Conservation (phyloP, 2,113 vertebrate species). For the Gallinago undulata region DNA sequence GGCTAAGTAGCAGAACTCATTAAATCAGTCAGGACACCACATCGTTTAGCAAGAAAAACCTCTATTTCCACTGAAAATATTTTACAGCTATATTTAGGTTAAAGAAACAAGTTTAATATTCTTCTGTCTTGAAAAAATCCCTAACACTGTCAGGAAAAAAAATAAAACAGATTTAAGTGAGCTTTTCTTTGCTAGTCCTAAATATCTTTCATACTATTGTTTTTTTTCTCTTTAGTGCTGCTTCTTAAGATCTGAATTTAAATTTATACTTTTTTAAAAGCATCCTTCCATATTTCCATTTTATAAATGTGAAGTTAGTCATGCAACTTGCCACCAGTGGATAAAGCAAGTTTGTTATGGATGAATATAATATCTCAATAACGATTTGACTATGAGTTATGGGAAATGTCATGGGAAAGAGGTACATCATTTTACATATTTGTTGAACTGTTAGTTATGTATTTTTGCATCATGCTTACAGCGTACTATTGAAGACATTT, state of each 20-base stretch:
- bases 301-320: not conserved
- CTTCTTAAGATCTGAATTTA: not conserved
- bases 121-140: not conserved
- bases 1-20: not conserved
- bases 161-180: not conserved
- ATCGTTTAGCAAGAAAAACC: not conserved
- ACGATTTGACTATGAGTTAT: not conserved
- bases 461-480: not conserved
- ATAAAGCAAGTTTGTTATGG: not conserved
- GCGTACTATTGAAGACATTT: not conserved
- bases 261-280: not conserved
- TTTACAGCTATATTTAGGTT: conserved; percentile 20
- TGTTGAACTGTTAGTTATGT: not conserved
- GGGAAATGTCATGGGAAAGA: not conserved
- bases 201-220: not conserved
- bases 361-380: not conserved
- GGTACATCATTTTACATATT: not conserved
- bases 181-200: not conserved
- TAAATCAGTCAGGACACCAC: not conserved
- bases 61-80: conserved; percentile 18
- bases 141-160: not conserved
- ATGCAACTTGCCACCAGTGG: not conserved
- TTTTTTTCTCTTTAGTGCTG: not conserved
- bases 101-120: conserved; percentile 26
- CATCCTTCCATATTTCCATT: not conserved